Conservation (phyloP, 2,888 invertebrate species). For the Philereme transversata region DNA sequence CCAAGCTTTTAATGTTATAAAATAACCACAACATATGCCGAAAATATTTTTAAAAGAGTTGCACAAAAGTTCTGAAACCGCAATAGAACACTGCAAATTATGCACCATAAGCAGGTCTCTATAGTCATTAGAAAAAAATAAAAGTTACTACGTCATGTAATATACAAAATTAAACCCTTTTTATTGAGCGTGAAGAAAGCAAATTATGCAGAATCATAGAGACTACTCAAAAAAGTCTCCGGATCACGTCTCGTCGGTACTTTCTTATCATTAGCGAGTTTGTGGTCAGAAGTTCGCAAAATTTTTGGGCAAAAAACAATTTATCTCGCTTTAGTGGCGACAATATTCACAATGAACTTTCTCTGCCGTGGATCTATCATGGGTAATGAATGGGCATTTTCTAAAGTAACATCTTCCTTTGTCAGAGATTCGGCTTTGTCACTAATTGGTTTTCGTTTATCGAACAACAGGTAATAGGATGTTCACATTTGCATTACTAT, state of each 20-base stretch:
- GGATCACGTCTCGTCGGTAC: conserved; percentile 47
- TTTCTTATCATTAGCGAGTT: conserved; percentile 74
- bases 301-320: conserved; percentile 63
- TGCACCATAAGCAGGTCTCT: background rate
- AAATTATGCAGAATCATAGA: conserved; percentile 45
- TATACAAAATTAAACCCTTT: conserved; percentile 24
- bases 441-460: conserved; percentile 35
- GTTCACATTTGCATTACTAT: conserved; percentile 7
- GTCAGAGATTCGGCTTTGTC: conserved; percentile 45
- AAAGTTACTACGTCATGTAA: conserved; percentile 9
- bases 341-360: conserved; percentile 66
- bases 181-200: conserved; percentile 29
- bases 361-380: conserved; percentile 67
- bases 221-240: conserved; percentile 49
- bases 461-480: conserved; percentile 7
- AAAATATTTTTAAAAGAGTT: background rate
- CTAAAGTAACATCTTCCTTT: conserved; percentile 56
- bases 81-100: background rate
- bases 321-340: conserved; percentile 58
- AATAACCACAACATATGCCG: conserved; percentile 1
- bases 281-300: conserved; percentile 63
- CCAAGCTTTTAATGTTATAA: background rate
- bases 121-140: conserved; percentile 4
- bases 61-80: conserved; percentile 1
- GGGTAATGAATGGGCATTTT: conserved; percentile 62